Conservation (phyloP, 2,888 invertebrate genomes). For the Philereme transversata region DNA sequence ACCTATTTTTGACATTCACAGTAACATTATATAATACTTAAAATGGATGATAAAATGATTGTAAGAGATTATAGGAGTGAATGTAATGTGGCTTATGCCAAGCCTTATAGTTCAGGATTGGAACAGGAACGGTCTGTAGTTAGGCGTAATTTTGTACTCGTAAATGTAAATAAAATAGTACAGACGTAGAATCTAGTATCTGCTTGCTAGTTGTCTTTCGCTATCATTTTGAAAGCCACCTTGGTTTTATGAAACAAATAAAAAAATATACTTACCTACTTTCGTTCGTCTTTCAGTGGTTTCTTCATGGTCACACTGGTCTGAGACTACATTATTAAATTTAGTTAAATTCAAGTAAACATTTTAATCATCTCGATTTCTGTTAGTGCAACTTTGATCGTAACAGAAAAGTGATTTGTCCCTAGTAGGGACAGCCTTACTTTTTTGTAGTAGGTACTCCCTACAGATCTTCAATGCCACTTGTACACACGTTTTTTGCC, state of each 20-base stretch:
- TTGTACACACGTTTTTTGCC: too few species aligned
- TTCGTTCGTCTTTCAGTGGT: too few species aligned
- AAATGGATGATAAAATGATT: not conserved
- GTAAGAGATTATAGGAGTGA: conserved; percentile 37
- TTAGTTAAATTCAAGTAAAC: too few species aligned
- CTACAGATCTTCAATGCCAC: too few species aligned
- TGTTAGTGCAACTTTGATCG: too few species aligned
- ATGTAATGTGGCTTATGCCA: conserved; percentile 62
- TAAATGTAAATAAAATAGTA: conserved; percentile 49
- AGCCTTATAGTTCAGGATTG: conserved; percentile 67
- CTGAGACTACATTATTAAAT: too few species aligned
- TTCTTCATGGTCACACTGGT: too few species aligned
- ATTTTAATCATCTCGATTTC: too few species aligned
- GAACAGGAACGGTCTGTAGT: conserved; percentile 45
- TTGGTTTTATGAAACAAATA: not conserved
- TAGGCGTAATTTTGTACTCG: conserved; percentile 58
- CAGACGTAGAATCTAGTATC: conserved; percentile 41
- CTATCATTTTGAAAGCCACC: conserved; percentile 38
- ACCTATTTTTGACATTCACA: not conserved
- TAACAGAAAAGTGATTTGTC: too few species aligned
- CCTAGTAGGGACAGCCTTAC: too few species aligned
- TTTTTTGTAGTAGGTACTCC: too few species aligned
- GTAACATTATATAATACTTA: not conserved
- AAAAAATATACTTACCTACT: not conserved
- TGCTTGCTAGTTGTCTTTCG: conserved; percentile 50